These are phyloP conservation scores for Formica exsecta DNA, from an alignment of 1,140 invertebrate species.

Conservation along the genomic window DNA sequence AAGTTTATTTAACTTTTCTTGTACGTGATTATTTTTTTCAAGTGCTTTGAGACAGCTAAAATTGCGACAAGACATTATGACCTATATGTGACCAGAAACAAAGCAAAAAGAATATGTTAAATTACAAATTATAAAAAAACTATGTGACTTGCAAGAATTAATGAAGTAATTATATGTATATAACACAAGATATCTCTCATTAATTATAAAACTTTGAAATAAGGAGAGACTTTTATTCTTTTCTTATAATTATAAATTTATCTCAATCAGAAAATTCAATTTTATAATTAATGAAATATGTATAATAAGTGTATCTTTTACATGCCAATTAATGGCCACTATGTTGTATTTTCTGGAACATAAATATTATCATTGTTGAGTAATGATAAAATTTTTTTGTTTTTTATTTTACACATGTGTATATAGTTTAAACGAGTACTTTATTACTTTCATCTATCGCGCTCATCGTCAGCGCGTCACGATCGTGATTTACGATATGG, in stretches of 20 bases:
- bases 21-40: too few species aligned
- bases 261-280: background rate
- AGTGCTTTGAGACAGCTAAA: too few species aligned
- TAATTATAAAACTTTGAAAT: background rate
- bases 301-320: background rate
- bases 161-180: too few species aligned
- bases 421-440: background rate
- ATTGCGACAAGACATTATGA: too few species aligned
- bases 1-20: too few species aligned
- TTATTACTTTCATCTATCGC: constrained; percentile 42
- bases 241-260: background rate
- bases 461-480: constrained; percentile 1
- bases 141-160: too few species aligned
- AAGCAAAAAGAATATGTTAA: too few species aligned
- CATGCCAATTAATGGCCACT: background rate
- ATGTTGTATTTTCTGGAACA: background rate
- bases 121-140: too few species aligned
- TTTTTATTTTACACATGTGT: background rate
- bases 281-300: background rate
- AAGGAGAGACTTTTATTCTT: background rate
- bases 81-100: too few species aligned
- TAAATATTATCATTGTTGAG: constrained; percentile 8
- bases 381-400: background rate
- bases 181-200: too few species aligned
- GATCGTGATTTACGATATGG: constrained; percentile 59